These are phyloP conservation scores for Pelochelys cantorii DNA, from an alignment of 2,797 vertebrate species.

Conservation along the genomic window DNA sequence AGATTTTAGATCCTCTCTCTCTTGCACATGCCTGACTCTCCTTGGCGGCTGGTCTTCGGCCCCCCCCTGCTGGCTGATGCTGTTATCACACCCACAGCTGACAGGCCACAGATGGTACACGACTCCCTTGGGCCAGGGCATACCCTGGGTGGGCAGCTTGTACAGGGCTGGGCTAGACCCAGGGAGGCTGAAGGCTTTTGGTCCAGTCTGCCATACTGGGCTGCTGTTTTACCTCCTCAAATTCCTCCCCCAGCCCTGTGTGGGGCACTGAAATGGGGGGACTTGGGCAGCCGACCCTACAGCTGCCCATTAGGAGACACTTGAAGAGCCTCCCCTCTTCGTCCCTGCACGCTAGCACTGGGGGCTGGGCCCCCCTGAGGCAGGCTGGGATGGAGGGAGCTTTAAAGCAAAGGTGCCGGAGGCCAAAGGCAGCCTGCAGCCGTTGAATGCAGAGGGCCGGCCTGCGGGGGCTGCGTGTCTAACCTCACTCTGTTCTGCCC, in stretches of 20 bases:
- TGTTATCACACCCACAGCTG: background rate
- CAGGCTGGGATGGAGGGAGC: background rate
- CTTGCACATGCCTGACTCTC: background rate
- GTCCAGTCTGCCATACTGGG: background rate
- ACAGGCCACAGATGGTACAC: background rate
- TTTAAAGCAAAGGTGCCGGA: background rate
- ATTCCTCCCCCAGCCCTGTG: background rate
- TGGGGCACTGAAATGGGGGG: background rate
- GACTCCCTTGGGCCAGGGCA: background rate
- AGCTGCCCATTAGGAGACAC: too few relatives aligned
- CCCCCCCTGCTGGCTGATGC: background rate
- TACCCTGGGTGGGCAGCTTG: background rate
- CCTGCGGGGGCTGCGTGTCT: fast-evolving
- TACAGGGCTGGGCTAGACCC: background rate
- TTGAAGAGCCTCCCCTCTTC: background rate
- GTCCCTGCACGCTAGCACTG: background rate
- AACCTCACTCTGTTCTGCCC: background rate
- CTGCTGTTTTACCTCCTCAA: background rate
- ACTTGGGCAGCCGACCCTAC: background rate
- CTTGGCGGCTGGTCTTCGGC: background rate
- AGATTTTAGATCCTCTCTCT: background rate
- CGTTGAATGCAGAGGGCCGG: background rate
- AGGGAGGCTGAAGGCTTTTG: fast-evolving
- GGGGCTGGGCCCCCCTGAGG: too few relatives aligned
- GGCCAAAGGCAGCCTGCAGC: background rate